These are phyloP conservation scores for Neopelma chrysocephalum DNA, from an alignment of 2,797 vertebrate species.

Conservation along the genomic window DNA sequence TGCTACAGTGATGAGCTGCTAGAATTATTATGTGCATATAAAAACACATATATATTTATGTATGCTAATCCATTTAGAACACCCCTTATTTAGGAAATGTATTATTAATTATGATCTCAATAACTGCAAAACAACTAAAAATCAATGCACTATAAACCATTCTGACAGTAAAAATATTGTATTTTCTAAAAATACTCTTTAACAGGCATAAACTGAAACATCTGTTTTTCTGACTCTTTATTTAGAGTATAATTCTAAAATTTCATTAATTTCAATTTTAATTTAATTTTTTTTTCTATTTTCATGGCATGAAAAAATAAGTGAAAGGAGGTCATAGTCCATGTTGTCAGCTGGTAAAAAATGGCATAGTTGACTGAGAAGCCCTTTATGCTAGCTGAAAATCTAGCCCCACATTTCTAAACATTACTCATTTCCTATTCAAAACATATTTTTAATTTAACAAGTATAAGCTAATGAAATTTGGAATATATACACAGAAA, in stretches of 20 bases:
- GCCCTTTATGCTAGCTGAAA: not conserved
- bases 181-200: not conserved
- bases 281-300: not conserved
- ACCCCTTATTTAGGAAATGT: not conserved
- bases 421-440: not conserved
- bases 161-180: not conserved
- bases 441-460: not conserved
- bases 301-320: not conserved
- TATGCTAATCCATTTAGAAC: constrained; percentile 19
- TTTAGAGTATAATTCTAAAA: not conserved
- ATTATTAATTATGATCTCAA: not conserved
- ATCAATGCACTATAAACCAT: not conserved
- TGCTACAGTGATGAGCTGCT: not conserved
- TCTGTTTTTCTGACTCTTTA: not conserved
- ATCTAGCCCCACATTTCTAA: not conserved
- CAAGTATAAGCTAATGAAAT: not conserved
- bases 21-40: not conserved
- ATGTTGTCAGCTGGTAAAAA: not conserved
- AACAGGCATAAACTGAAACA: not conserved
- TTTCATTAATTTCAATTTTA: not conserved
- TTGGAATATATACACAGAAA: not conserved
- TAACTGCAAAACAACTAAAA: not conserved
- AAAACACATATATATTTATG: constrained; percentile 11
- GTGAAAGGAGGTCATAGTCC: not conserved
- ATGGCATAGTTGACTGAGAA: not conserved